Percentiles rank a stretch among this genome's conserved stretches.
These are phyloP conservation scores for Lithosia quadra DNA, from an alignment of 2,888 invertebrate genomes.

Conservation along the genomic window DNA sequence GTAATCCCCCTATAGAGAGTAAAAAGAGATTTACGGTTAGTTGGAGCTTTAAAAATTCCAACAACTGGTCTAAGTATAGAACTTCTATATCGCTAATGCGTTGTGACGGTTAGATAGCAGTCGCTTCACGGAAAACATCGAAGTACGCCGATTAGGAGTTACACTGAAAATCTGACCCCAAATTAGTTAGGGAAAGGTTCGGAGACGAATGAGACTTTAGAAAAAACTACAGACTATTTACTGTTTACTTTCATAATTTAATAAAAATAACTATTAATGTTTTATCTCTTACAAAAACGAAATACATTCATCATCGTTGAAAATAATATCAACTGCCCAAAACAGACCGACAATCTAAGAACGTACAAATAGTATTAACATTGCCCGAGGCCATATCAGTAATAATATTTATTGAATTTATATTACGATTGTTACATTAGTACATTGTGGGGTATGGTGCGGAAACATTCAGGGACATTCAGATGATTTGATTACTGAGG, in stretches of 20 bases:
- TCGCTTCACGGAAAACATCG: no score
- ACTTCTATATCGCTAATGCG: no score
- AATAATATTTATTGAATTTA: slow-evolving; percentile 11
- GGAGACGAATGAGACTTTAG: background rate
- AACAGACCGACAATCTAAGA: background rate
- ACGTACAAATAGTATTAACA: slow-evolving; percentile 3
- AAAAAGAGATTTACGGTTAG: no score
- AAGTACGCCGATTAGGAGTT: no score
- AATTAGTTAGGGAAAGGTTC: no score
- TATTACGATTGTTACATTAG: slow-evolving; percentile 1
- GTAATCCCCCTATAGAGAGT: no score
- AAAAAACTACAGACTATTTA: background rate
- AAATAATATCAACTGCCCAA: background rate
- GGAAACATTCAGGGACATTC: background rate
- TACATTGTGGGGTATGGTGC: background rate
- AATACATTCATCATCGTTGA: no score
- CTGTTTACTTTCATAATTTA: background rate
- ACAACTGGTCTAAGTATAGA: no score
- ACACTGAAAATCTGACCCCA: no score
- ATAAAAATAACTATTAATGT: background rate
- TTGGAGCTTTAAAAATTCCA: no score
- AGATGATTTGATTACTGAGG: slow-evolving; percentile 7
- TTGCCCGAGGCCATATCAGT: background rate
- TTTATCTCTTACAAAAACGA: background rate
- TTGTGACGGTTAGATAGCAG: no score